phyloP scores from a whole-genome alignment of 2,113 vertebrate genomes.

The Chloroceryle aenea region DNA sequence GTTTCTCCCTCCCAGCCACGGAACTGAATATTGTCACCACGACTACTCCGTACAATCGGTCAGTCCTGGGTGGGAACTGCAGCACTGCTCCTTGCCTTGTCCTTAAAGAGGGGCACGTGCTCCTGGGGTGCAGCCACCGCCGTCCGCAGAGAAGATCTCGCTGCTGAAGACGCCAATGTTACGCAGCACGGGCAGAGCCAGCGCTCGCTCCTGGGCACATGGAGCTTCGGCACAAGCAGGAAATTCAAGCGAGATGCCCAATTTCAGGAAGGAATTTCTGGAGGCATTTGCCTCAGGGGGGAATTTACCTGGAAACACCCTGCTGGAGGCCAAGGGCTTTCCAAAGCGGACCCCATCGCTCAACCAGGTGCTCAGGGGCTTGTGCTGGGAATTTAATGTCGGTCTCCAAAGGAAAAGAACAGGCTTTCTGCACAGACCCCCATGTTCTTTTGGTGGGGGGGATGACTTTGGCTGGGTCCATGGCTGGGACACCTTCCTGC shows the following conservation, averaged over 20 bases:
- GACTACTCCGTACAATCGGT: constrained; percentile 14
- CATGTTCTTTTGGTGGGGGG: rapidly evolving
- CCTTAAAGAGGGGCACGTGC: rapidly evolving
- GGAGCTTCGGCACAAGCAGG: not conserved
- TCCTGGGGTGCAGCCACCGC: rapidly evolving
- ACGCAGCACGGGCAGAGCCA: rapidly evolving
- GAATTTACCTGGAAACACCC: not conserved
- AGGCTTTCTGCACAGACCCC: not conserved
- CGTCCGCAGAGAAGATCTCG: not conserved
- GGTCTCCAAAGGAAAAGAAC: not conserved
- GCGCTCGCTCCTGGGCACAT: rapidly evolving
- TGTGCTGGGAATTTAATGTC: not conserved
- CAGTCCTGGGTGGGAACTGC: not conserved
- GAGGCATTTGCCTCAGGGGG: not conserved
- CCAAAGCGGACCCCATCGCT: not conserved
- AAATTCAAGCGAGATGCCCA: not conserved
- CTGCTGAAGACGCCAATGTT: rapidly evolving
- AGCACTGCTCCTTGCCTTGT: not conserved
- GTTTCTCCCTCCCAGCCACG: not conserved
- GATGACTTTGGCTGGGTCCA: not conserved
- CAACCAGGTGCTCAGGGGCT: not conserved
- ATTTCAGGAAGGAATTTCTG: not conserved
- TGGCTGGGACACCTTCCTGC: not conserved
- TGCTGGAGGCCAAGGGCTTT: not conserved
- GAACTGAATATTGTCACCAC: constrained; percentile 10